phyloP scores from a whole-genome alignment of 2,113 vertebrate genomes.

The Haemorhous mexicanus region DNA sequence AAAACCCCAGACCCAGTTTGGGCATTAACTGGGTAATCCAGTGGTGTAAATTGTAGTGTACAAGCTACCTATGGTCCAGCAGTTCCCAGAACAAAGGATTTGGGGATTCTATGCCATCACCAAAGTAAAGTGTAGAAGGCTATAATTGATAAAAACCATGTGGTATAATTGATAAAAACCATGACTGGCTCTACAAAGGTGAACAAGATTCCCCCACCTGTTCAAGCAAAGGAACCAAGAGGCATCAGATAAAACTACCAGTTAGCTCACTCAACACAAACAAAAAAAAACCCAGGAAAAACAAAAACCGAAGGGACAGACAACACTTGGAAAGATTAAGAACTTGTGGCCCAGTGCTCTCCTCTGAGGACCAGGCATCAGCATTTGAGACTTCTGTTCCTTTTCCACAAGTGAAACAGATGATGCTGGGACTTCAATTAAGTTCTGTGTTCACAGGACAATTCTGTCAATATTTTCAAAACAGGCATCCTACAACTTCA shows the following conservation, averaged over 20 bases:
- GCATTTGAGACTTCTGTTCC: not conserved
- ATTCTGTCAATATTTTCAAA: not conserved
- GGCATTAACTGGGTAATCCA: not conserved
- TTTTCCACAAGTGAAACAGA: not conserved
- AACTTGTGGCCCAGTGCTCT: not conserved
- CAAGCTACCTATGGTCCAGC: not conserved
- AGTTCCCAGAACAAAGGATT: not conserved
- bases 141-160: not conserved
- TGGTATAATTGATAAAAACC: not conserved
- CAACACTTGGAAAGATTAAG: not conserved
- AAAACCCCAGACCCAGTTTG: rapidly evolving
- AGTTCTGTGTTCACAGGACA: not conserved
- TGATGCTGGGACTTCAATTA: not conserved
- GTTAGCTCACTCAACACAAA: not conserved
- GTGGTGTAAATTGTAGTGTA: not conserved
- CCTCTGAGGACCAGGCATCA: not conserved
- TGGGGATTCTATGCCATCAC: not conserved
- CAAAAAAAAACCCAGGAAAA: not conserved
- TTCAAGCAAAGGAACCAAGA: not conserved
- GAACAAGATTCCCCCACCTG: not conserved
- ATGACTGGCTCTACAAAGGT: not conserved
- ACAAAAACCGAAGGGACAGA: not conserved
- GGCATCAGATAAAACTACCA: not conserved
- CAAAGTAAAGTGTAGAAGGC: not conserved
- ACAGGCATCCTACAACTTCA: not conserved